These are phyloP conservation scores for Panthera uncia DNA, from an alignment of 2,113 vertebrate genomes.

Conservation along the genomic window DNA sequence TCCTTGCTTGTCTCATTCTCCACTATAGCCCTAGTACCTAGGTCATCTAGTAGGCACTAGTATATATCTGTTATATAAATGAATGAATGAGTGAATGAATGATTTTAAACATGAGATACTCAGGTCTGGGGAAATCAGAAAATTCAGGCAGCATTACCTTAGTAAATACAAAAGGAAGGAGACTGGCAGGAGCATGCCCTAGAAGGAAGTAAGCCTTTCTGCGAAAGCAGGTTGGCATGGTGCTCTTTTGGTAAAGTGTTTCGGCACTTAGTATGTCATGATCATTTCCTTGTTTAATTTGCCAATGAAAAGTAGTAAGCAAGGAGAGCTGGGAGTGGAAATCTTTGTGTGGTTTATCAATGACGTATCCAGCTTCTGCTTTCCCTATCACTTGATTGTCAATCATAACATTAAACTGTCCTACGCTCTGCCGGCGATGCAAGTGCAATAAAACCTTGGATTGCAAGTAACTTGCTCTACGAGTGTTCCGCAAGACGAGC, in stretches of 20 bases:
- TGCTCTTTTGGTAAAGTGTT: neutral
- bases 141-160: neutral
- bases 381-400: neutral
- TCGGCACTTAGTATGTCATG: neutral
- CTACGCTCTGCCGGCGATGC: neutral
- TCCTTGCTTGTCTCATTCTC: neutral
- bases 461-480: too few relatives aligned
- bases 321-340: neutral
- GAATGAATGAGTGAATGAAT: neutral
- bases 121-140: neutral
- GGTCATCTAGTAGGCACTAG: neutral
- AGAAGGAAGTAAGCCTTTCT: neutral
- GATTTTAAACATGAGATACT: neutral
- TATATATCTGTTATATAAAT: neutral
- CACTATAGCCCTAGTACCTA: neutral
- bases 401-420: neutral
- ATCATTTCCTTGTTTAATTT: conserved; percentile 49
- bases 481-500: too few relatives aligned
- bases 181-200: neutral
- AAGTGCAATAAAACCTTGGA: neutral
- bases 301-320: neutral
- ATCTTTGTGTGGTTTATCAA: neutral
- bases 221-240: neutral
- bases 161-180: neutral
- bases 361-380: neutral